phyloP scores from a whole-genome alignment of 2,888 invertebrate genomes.

The Erebia palarica region DNA sequence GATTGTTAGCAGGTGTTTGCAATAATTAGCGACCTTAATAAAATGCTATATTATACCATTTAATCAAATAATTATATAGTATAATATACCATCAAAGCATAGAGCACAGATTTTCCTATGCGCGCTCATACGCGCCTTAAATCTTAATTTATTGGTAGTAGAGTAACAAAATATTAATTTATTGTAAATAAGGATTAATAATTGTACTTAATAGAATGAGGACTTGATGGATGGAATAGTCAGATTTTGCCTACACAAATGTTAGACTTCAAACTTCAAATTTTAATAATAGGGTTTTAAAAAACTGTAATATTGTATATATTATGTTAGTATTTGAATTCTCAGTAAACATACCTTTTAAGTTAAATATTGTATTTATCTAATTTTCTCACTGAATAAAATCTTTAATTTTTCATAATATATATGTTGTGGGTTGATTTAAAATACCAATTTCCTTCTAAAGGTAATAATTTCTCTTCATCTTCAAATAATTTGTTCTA shows the following conservation, averaged over 20 bases:
- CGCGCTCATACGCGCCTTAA: constrained; percentile 53
- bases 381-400: neutral
- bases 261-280: too few species aligned
- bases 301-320: neutral
- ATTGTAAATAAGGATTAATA: constrained; percentile 74
- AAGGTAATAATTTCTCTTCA: too few species aligned
- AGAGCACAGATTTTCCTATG: constrained; percentile 56
- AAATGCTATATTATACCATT: too few species aligned
- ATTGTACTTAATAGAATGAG: constrained; percentile 74
- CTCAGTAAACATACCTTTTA: neutral
- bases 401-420: neutral
- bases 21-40: too few species aligned
- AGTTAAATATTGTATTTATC: neutral
- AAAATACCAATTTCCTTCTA: too few species aligned
- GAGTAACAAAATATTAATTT: constrained; percentile 45
- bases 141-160: constrained; percentile 64
- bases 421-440: too few species aligned
- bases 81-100: constrained; percentile 29
- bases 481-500: too few species aligned
- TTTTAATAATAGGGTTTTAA: neutral
- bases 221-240: constrained; percentile 54
- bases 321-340: neutral
- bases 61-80: too few species aligned
- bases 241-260: neutral
- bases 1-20: neutral